Base-by-base conservation (phyloP, 2,113 vertebrate genomes). In the Perognathus longimembris region DNA sequence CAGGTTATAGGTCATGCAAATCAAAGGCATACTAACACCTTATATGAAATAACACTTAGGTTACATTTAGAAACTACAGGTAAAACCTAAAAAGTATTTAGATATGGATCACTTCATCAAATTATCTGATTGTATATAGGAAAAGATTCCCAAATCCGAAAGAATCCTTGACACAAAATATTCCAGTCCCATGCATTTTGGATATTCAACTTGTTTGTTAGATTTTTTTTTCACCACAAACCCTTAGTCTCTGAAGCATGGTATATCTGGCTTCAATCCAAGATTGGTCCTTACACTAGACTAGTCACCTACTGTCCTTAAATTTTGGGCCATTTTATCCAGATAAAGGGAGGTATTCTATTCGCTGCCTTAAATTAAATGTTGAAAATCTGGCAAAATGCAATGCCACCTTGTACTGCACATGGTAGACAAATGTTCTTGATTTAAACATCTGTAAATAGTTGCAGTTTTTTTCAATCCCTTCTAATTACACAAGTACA, bases 361-460 rank as follows among this genome's bases (percentile, higher is more conserved):
- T 17, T 64, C 50, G 80, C 28, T 75, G 20, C 18, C 30, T 64
- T 83, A 71, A 84, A 20, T 67, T 32, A 86, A 24, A 89, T 34
- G 32, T 5, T 74, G 10, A 2, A 22, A 8, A 2, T 24, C 9
- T 2, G 50, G 21, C 28, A 83, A 18, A 64, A 94, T 73, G 34
- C 14, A 45, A 1, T 22, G 0, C 17, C 50, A 1, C 10, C 1
- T 45, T 11, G 20, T 42, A 17, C 30, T 30, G 1, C 20, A 4
- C 32, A 12, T 10, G 10, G 6, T 32, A 69, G 66, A 2, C 79
- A 64, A 0, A 2, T 24, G 24, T 80, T 75, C 34, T 17, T 42
- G 7, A 20, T 63, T 96, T 5, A 70, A 32, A 66, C 32, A 15
- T 88, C 59, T 77, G 74, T 24, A 93, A 80, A 80, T 11, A 11